Evolutionary conservation across 2,888 invertebrate genomes (phyloP), one percentile per base, ranked within the genome.

Genomic region (Dascillus cervinus): DNA sequence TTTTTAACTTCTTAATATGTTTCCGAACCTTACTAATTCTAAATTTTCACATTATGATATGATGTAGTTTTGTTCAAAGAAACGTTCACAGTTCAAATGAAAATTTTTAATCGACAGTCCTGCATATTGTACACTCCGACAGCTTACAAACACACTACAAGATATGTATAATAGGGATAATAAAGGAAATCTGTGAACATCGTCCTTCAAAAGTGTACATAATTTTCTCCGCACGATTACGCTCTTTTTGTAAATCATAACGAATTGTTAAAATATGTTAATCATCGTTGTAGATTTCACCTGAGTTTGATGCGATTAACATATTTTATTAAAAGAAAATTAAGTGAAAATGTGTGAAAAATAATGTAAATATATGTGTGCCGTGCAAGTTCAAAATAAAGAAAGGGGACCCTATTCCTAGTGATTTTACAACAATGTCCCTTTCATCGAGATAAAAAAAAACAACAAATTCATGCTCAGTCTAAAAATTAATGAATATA

Each of bases 371-470:
- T 17, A 24, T 38, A 38, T 34, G 34, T 38, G 38, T 31, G 29
- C 26, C 29, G 29, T n/a, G n/a, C n/a, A n/a, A n/a, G n/a, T n/a
- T n/a, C 17, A 29, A 29, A 37, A 38, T 32, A 38, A 43, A 43
- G 32, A 43, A 38, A 37, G 31, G 39, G 49, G 56, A 60, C 58
- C 59, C 59, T 59, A 61, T 60, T 56, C 60, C 43, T 40, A 31
- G 39, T 47, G 43, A 44, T 43, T 34, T 35, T 43, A 46, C 46
- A 43, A 44, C 34, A 41, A 39, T 39, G 39, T 35, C 39, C 34
- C 37, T 39, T 43, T 44, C 41, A 49, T 45, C n/a, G n/a, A n/a
- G n/a, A n/a, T n/a, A n/a, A n/a, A 41, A 40, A 46, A 37, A 42
- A 45, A 48, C 41, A 39, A 30, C 34, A 39, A 35, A 28, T 37